Evolutionary conservation across 2,797 vertebrate genomes (phyloP), one percentile per base, ranked within the genome.

Genomic region (Enteromius unitaeniatus): DNA sequence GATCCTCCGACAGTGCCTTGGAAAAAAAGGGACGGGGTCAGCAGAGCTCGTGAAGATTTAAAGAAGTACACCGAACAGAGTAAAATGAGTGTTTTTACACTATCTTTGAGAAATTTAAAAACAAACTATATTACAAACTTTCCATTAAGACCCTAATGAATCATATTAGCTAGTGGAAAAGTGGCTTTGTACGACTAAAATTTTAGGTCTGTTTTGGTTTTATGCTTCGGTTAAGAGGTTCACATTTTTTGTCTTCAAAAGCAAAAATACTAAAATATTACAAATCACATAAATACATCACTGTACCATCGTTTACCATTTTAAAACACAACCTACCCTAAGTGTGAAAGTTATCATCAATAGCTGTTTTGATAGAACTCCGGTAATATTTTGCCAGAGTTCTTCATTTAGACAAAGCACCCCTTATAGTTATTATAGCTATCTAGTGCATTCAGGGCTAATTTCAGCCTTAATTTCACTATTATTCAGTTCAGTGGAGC

Each of bases 401-500:
- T 79, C 21, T 68, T 37, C 9, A 21, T 40, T 21, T 21, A 14
- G 34, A 80, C 67, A 45, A 70, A 51, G n/a, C 8, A 0, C 11
- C 58, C 37, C 17, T 81, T 81, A 58, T 72, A 60, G 17, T 67
- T 60, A 58, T 9, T 67, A 34, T 42, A 62, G 72, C 73, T 55
- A 21, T 37, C 72, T 78, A 53, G 69, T 58, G 79, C 34, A 64
- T 73, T 62, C 65, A 31, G 34, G 26, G 69, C 49, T 73, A 31
- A 79, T 69, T 82, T 69, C 28, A 83, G 47, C 70, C 45, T 37
- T 85, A 45, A 85, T 86, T 81, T 70, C 2, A 37, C 79, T 53
- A 81, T 84, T 84, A 79, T 82, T 70, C 26, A 55, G 77, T 88
- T 88, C 31, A 84, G 70, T 45, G 23, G 45, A 72, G 75, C 60